These are phyloP conservation scores for Lepilemur septentrionalis DNA, from an alignment of 2,797 vertebrate species.

Conservation along the genomic window DNA sequence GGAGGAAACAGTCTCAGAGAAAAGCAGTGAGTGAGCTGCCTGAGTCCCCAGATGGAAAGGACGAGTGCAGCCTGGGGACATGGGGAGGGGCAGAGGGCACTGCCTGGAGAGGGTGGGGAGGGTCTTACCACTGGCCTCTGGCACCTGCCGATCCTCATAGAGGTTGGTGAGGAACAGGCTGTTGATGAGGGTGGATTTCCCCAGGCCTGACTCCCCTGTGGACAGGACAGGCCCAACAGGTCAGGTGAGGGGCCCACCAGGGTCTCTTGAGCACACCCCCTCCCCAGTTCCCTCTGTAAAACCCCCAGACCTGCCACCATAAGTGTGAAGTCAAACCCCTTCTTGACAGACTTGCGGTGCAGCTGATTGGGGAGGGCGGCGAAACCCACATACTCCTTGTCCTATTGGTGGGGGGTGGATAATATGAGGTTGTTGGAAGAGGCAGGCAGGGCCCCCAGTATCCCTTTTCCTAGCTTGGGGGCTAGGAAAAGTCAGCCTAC, in stretches of 20 bases:
- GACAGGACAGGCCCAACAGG: neutral
- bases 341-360: conserved; percentile 92
- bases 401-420: conserved; percentile 62
- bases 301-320: conserved; percentile 87
- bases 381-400: conserved; percentile 92
- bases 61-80: neutral
- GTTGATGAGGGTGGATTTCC: conserved; percentile 92
- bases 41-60: neutral
- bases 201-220: conserved; percentile 85
- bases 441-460: neutral
- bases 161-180: conserved; percentile 92
- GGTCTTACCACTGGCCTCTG: conserved; percentile 90
- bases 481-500: neutral
- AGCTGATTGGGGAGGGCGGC: conserved; percentile 91
- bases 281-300: neutral
- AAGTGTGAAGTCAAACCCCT: conserved; percentile 92
- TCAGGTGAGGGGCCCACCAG: neutral
- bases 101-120: neutral
- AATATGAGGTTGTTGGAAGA: neutral
- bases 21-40: neutral
- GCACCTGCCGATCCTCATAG: conserved; percentile 93
- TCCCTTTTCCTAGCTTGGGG: neutral
- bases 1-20: neutral
- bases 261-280: neutral
- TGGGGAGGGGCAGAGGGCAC: neutral